A percentile compares a stretch with the other conserved stretches of the same genome.
Evolutionary conservation across 2,797 vertebrate species (phyloP).

Genomic region (Periophthalmus magnuspinnatus): DNA sequence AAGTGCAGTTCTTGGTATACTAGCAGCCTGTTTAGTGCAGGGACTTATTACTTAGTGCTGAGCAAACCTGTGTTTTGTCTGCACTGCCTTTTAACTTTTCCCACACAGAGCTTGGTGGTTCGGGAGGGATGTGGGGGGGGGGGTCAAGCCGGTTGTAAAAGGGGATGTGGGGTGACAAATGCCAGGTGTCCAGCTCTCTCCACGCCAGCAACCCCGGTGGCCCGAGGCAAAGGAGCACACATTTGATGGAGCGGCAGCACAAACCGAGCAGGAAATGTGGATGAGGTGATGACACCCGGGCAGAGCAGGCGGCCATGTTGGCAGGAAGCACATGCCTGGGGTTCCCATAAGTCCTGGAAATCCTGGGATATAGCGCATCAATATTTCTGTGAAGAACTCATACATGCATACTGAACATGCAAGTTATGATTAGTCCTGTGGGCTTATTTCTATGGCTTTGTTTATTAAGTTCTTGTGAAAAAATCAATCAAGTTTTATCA

Average conservation of each 20-base stretch:
- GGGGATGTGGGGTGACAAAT: constrained; percentile 69
- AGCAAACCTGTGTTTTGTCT: constrained; percentile 45
- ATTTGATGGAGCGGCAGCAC: constrained; percentile 59
- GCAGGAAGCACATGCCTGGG: constrained; percentile 11
- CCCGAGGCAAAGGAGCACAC: constrained; percentile 29
- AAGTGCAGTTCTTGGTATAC: constrained; percentile 32
- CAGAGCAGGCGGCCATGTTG: constrained; percentile 30
- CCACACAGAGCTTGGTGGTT: constrained; percentile 9
- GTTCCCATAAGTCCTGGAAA: constrained; percentile 3
- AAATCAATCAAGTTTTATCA: too few species aligned
- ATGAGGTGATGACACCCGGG: constrained; percentile 51
- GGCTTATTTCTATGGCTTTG: too few species aligned
- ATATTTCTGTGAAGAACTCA: background rate
- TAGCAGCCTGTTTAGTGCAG: constrained; percentile 34
- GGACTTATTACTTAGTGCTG: constrained; percentile 38
- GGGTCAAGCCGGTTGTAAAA: constrained; percentile 45
- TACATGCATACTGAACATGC: background rate
- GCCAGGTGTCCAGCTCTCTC: constrained; percentile 72
- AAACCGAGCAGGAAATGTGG: constrained; percentile 46
- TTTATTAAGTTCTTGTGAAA: too few species aligned
- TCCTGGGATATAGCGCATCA: background rate
- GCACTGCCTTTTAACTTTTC: constrained; percentile 41
- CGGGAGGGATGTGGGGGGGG: background rate
- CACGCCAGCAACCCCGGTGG: constrained; percentile 61
- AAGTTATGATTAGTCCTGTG: background rate